Evolutionary conservation across 2,797 vertebrate genomes (phyloP).

Genomic region (Carduelis carduelis): DNA sequence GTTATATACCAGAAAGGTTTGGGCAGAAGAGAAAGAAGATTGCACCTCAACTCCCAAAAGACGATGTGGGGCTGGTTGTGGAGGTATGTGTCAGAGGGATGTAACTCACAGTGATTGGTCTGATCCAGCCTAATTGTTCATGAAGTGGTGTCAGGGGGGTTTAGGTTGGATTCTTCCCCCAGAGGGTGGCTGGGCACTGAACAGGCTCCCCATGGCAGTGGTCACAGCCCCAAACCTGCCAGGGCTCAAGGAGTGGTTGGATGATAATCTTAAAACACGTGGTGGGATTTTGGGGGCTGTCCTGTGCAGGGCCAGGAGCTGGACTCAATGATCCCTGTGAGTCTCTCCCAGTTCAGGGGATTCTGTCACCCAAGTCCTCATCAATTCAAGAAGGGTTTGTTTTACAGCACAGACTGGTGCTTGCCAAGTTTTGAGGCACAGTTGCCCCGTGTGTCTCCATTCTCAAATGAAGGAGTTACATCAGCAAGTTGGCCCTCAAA

Average conservation of each 20-base stretch:
- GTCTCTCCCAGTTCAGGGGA: background rate
- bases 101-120: background rate
- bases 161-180: background rate
- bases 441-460: rapidly evolving
- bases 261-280: rapidly evolving
- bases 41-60: background rate
- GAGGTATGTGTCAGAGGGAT: background rate
- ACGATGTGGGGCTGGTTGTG: rapidly evolving
- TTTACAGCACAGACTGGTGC: background rate
- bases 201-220: background rate
- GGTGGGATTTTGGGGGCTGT: no score
- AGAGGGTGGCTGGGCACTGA: background rate
- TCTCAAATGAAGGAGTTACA: background rate
- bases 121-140: background rate
- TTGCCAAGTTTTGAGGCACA: background rate
- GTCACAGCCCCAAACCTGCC: background rate
- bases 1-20: background rate
- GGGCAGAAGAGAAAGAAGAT: background rate
- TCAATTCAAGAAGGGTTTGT: background rate
- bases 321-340: rapidly evolving
- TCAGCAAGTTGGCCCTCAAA: background rate
- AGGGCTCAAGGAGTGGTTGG: background rate
- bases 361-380: background rate
- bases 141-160: background rate
- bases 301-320: background rate